Evolutionary conservation across 1,140 invertebrate species (phyloP).

Genomic region (Drosophila oshimai): DNA sequence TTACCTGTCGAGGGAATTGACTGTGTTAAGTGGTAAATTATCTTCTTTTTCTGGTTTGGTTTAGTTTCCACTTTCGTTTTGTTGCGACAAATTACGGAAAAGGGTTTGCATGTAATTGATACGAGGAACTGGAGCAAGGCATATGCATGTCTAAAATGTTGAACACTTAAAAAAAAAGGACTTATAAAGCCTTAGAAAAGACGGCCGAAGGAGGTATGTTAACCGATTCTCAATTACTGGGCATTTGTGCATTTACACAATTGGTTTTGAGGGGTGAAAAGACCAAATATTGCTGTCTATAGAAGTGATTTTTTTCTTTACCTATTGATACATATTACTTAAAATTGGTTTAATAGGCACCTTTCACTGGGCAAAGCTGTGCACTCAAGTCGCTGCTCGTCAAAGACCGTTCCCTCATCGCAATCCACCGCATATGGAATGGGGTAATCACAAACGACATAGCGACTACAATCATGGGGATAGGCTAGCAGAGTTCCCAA

Average conservation of each 20-base stretch:
- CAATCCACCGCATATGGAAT: slow-evolving; percentile 25
- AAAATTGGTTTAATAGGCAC: neutral
- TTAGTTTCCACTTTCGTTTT: slow-evolving; percentile 12
- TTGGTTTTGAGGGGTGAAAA: slow-evolving; percentile 30
- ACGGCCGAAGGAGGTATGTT: neutral
- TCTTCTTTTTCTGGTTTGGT: slow-evolving; percentile 29
- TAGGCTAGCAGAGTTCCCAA: slow-evolving; percentile 53
- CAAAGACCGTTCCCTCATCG: slow-evolving; percentile 9
- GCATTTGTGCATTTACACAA: slow-evolving; percentile 46
- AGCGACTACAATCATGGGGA: slow-evolving; percentile 50
- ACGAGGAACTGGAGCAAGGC: slow-evolving; percentile 8
- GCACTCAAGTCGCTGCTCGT: slow-evolving; percentile 4
- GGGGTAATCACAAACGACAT: slow-evolving; percentile 57
- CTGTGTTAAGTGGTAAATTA: slow-evolving; percentile 73
- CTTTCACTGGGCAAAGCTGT: slow-evolving; percentile 4
- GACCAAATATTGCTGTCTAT: neutral
- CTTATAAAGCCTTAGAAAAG: slow-evolving; percentile 10
- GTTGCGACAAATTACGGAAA: slow-evolving; percentile 33
- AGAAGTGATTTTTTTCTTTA: neutral
- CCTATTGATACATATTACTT: neutral
- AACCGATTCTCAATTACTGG: slow-evolving; percentile 19
- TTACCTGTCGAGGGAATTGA: slow-evolving; percentile 42
- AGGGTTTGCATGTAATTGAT: slow-evolving; percentile 69
- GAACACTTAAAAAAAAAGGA: neutral
- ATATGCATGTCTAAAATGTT: neutral